Evolutionary conservation across 2,797 vertebrate genomes (phyloP).

Genomic region (Anableps anableps): DNA sequence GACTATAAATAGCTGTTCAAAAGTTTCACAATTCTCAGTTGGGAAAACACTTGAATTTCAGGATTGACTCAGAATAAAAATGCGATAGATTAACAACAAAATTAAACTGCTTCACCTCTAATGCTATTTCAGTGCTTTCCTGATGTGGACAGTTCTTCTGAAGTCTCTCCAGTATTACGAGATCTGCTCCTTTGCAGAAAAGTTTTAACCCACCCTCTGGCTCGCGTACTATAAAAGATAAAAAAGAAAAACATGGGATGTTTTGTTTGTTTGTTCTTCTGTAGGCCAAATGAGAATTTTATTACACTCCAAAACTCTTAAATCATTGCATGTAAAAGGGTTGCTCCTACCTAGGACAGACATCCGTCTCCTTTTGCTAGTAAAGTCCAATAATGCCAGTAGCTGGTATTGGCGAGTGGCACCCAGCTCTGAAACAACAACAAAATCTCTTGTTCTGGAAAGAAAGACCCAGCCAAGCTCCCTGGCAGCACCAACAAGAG

Average conservation of each 20-base stretch:
- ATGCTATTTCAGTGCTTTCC: slow-evolving; percentile 76
- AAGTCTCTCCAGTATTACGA: slow-evolving; percentile 87
- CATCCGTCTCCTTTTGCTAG: slow-evolving; percentile 93
- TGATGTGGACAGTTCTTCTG: slow-evolving; percentile 61
- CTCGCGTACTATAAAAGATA: slow-evolving; percentile 83
- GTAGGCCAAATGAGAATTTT: neutral
- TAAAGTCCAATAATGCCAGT: slow-evolving; percentile 93
- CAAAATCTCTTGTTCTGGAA: slow-evolving; percentile 86
- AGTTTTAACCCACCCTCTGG: slow-evolving; percentile 89
- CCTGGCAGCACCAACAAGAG: slow-evolving; percentile 88
- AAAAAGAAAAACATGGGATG: neutral
- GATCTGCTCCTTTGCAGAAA: slow-evolving; percentile 95
- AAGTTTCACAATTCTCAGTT: neutral
- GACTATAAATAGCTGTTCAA: neutral
- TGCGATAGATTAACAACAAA: neutral
- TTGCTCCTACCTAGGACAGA: slow-evolving; percentile 89
- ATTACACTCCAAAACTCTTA: neutral
- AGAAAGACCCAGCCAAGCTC: slow-evolving; percentile 90
- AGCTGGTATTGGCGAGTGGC: slow-evolving; percentile 83
- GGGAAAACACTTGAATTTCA: neutral
- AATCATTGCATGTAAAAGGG: neutral
- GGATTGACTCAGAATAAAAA: neutral
- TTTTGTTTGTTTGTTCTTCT: neutral
- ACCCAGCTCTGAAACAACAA: slow-evolving; percentile 88
- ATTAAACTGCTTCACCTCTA: slow-evolving; percentile 80